A percentile compares a stretch with the other conserved stretches of the same genome.
phyloP scores from a whole-genome alignment of 2,113 vertebrate species.

The Ramphastos sulfuratus region DNA sequence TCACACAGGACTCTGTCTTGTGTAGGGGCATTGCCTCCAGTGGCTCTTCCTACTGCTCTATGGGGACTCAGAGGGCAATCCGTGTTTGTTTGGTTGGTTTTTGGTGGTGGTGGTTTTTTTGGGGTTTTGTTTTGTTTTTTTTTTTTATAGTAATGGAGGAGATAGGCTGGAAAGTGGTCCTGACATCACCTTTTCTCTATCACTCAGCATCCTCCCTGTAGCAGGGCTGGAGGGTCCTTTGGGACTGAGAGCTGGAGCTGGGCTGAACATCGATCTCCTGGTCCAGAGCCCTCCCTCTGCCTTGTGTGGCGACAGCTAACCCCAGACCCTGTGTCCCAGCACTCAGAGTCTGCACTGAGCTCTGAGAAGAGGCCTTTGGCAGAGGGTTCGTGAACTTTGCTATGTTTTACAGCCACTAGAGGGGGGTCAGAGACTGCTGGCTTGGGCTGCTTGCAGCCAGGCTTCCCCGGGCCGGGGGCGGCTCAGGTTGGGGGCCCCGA shows the following conservation, averaged over 20 bases:
- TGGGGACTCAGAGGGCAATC: background rate
- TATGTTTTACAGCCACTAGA: constrained; percentile 69
- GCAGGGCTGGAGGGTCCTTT: background rate
- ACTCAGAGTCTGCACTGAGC: accelerated
- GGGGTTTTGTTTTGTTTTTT: background rate
- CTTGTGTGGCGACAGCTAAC: background rate
- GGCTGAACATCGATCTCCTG: background rate
- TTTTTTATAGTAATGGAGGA: background rate
- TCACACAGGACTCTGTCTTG: accelerated
- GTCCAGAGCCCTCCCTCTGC: background rate
- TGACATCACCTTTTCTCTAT: background rate
- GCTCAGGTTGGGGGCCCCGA: background rate
- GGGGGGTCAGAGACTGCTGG: constrained; percentile 63
- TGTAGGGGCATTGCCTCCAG: background rate
- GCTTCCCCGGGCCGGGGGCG: background rate
- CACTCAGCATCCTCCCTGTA: accelerated
- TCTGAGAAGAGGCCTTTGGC: background rate
- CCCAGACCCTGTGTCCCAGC: background rate
- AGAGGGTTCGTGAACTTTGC: constrained; percentile 50
- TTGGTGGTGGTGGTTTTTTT: background rate
- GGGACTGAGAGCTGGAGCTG: background rate
- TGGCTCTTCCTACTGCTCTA: accelerated
- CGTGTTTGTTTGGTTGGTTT: background rate
- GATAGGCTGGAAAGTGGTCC: background rate
- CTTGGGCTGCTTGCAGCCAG: background rate